Percentiles rank a stretch among this genome's conserved stretches.
Conservation (phyloP, 2,113 vertebrate genomes). For the Macroglossus sobrinus region DNA sequence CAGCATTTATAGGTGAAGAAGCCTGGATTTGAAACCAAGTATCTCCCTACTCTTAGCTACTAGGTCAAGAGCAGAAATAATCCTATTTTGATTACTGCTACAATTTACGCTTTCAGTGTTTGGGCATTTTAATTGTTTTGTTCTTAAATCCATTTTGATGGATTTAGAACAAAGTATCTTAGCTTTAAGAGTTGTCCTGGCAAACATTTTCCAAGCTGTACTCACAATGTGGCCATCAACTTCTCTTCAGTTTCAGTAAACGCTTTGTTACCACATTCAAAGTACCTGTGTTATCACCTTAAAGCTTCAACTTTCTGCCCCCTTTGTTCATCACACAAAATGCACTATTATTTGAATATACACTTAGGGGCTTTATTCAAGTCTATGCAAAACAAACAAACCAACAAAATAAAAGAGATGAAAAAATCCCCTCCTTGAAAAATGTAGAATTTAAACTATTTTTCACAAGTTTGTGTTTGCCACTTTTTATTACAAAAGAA, state of each 20-base stretch:
- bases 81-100: no score
- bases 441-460: not conserved
- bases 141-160: not conserved
- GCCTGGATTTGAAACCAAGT: not conserved
- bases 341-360: not conserved
- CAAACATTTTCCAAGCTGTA: not conserved
- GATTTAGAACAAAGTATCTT: not conserved
- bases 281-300: not conserved
- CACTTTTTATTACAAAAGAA: not conserved
- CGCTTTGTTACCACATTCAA: not conserved
- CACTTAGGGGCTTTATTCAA: not conserved
- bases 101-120: no score
- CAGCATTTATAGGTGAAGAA: not conserved
- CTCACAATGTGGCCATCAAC: not conserved
- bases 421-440: not conserved
- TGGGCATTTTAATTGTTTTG: not conserved
- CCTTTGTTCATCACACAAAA: not conserved
- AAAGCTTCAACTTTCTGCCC: not conserved
- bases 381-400: not conserved
- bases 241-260: not conserved
- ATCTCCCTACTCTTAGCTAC: not conserved
- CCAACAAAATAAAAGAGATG: not conserved
- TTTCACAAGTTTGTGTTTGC: not conserved
- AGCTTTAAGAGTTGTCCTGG: not conserved
- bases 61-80: not conserved